Conservation (phyloP, 1,140 invertebrate genomes). For the Hypsibius dujardini region DNA sequence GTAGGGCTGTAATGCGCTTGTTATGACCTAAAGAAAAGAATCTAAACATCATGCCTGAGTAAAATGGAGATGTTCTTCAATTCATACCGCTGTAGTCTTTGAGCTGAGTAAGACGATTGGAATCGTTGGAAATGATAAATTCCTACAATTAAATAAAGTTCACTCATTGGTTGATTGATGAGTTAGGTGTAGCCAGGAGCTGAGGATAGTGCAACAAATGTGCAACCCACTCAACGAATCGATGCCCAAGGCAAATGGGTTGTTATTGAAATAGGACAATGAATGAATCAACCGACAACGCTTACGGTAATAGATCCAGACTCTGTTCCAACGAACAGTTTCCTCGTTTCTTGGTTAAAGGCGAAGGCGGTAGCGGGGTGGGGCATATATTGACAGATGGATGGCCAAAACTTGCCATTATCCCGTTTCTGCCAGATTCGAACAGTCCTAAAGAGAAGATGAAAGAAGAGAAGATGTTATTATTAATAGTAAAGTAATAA, state of each 20-base stretch:
- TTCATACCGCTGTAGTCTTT: conserved; percentile 54
- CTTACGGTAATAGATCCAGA: conserved; percentile 67
- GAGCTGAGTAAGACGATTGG: conserved; percentile 67
- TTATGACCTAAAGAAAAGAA: conserved; percentile 49
- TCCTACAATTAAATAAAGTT: conserved; percentile 43
- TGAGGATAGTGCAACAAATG: background rate
- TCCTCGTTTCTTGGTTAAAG: conserved; percentile 60
- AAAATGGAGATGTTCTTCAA: background rate
- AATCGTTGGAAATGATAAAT: conserved; percentile 75
- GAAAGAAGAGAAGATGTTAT: conserved; percentile 19
- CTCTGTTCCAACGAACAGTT: conserved; percentile 83
- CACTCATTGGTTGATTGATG: background rate
- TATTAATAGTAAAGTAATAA: conserved; percentile 16
- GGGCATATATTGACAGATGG: conserved; percentile 86
- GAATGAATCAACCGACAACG: conserved; percentile 20
- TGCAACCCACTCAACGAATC: background rate
- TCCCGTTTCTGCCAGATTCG: conserved; percentile 91
- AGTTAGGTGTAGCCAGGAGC: background rate
- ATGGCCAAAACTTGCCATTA: conserved; percentile 97
- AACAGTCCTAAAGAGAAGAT: conserved; percentile 54
- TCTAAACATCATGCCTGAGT: background rate
- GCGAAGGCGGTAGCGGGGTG: conserved; percentile 62
- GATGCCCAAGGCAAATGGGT: too few species aligned
- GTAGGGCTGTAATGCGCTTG: conserved; percentile 64
- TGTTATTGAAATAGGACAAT: too few species aligned